These are phyloP conservation scores for Agonopterix arenella DNA, from an alignment of 2,888 invertebrate species.

Conservation along the genomic window DNA sequence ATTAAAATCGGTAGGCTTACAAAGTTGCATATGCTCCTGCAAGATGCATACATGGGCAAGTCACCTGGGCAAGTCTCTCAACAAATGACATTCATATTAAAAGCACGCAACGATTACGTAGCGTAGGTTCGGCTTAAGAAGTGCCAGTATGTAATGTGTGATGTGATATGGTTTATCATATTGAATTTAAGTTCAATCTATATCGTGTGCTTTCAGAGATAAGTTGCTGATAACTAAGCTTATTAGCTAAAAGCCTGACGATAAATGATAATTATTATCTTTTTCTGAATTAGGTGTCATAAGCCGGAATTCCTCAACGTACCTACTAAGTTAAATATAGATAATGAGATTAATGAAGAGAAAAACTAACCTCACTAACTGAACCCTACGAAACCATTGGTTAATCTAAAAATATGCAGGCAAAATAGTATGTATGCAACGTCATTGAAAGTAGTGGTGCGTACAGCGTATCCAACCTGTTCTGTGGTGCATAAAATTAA, in stretches of 20 bases:
- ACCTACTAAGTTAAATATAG: too few species aligned
- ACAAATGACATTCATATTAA: slow-evolving; percentile 46
- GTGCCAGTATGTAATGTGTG: slow-evolving; percentile 24
- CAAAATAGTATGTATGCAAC: not conserved
- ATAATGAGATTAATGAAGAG: too few species aligned
- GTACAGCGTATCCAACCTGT: slow-evolving; percentile 22
- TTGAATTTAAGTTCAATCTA: too few species aligned
- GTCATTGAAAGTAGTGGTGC: slow-evolving; percentile 29
- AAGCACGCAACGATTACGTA: slow-evolving; percentile 49
- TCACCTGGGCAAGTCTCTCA: slow-evolving; percentile 58
- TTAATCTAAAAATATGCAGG: not conserved
- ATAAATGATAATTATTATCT: too few species aligned
- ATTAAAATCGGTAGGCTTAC: slow-evolving; percentile 48
- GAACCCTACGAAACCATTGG: too few species aligned
- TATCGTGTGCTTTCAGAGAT: too few species aligned
- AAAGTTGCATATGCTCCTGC: slow-evolving; percentile 61
- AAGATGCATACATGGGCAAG: slow-evolving; percentile 59
- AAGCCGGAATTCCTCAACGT: too few species aligned
- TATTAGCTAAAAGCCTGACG: too few species aligned
- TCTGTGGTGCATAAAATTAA: slow-evolving; percentile 20
- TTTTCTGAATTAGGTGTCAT: too few species aligned
- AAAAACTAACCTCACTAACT: too few species aligned
- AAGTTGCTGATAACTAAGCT: too few species aligned
- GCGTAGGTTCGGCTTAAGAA: slow-evolving; percentile 23
- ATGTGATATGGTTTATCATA: too few species aligned